Evolutionary conservation across 2,888 invertebrate genomes (phyloP).

Genomic region (Ellobium chinense): DNA sequence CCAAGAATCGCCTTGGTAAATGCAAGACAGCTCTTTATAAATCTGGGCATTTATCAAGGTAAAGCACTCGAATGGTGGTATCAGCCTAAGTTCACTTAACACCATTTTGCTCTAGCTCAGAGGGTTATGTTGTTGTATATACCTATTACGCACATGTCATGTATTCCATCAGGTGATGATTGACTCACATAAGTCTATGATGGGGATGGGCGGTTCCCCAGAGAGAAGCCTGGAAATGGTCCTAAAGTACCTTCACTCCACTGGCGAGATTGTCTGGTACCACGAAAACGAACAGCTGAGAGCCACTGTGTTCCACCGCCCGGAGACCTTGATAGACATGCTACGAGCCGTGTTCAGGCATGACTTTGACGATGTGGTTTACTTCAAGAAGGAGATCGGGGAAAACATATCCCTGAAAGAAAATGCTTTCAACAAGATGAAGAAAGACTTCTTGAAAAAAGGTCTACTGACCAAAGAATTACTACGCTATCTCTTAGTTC

Average conservation of each 20-base stretch:
- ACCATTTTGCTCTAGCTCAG: too few species aligned
- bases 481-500: constrained; percentile 64
- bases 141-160: neutral
- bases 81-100: too few species aligned
- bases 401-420: constrained; percentile 48
- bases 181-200: constrained; percentile 64
- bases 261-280: constrained; percentile 72
- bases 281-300: constrained; percentile 65
- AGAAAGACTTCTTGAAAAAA: constrained; percentile 62
- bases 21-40: too few species aligned
- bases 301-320: constrained; percentile 69
- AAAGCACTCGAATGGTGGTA: too few species aligned
- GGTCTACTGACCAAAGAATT: constrained; percentile 70
- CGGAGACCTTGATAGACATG: constrained; percentile 72
- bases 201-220: constrained; percentile 65
- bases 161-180: constrained; percentile 51
- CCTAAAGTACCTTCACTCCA: constrained; percentile 66
- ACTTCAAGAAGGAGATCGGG: constrained; percentile 59
- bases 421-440: constrained; percentile 57
- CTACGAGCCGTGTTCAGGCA: constrained; percentile 71
- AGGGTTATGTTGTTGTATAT: too few species aligned
- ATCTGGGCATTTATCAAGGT: too few species aligned
- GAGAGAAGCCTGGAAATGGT: constrained; percentile 67
- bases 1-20: too few species aligned
- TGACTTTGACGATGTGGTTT: constrained; percentile 67